phyloP scores from a whole-genome alignment of 2,797 vertebrate species.

The Halcyon badia region DNA sequence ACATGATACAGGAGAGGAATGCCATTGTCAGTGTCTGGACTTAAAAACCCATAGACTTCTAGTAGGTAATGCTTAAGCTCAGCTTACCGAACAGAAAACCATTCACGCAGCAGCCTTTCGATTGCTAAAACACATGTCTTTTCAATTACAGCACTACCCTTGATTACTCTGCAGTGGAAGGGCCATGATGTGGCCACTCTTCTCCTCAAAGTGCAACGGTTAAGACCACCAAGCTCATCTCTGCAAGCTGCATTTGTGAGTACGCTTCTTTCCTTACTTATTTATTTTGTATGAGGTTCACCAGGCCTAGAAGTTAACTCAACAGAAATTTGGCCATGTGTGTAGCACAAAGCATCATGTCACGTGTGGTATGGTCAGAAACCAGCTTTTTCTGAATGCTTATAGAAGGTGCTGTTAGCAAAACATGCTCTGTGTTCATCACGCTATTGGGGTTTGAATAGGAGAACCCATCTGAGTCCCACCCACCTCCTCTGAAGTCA shows the following conservation, averaged over 20 bases:
- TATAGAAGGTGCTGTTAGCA: background rate
- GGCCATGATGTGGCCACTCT: fast-evolving
- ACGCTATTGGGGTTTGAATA: background rate
- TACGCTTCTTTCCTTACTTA: background rate
- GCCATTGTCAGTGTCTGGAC: background rate
- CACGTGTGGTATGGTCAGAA: background rate
- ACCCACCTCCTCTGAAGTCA: background rate
- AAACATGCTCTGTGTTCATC: background rate
- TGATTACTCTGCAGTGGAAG: background rate
- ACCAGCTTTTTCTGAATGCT: background rate
- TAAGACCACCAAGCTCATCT: background rate
- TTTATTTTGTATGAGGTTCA: background rate
- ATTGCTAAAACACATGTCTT: slow-evolving; percentile 1
- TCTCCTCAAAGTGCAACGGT: background rate
- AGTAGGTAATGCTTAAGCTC: background rate
- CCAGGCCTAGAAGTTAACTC: background rate
- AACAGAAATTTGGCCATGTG: background rate
- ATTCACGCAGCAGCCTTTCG: background rate
- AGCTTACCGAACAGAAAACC: background rate
- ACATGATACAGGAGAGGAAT: background rate
- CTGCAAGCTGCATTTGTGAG: slow-evolving; percentile 3
- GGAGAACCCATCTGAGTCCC: background rate
- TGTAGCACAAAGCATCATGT: background rate
- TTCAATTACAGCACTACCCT: background rate
- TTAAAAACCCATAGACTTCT: background rate